These are phyloP conservation scores for Zaprionus lineosus DNA, from an alignment of 2,888 invertebrate species.

Conservation along the genomic window DNA sequence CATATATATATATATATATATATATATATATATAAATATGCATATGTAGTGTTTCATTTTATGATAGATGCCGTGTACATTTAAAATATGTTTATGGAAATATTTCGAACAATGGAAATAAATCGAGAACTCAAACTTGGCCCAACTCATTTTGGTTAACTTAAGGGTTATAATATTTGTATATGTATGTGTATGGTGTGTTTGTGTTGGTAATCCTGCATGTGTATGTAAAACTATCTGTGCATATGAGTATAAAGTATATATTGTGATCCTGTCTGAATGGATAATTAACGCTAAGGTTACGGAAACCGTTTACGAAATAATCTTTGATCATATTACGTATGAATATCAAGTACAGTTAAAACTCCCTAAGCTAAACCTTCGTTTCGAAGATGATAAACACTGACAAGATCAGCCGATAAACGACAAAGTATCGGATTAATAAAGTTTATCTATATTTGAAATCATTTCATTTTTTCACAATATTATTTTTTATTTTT, in stretches of 20 bases:
- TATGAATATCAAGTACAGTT: neutral
- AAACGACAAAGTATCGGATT: too few relatives aligned
- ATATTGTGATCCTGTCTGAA: slow-evolving; percentile 9
- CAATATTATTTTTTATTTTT: too few relatives aligned
- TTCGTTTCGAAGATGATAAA: too few relatives aligned
- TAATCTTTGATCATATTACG: slow-evolving; percentile 19
- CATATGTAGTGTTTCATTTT: slow-evolving; percentile 23
- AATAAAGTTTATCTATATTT: too few relatives aligned
- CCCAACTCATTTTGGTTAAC: neutral
- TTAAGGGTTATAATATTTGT: slow-evolving; percentile 12
- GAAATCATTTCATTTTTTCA: too few relatives aligned
- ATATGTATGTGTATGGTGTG: slow-evolving; percentile 1
- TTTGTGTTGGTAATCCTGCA: slow-evolving; percentile 12
- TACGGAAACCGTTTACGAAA: slow-evolving; percentile 44
- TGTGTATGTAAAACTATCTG: too few relatives aligned
- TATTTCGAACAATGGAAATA: slow-evolving; percentile 21
- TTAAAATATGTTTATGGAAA: neutral
- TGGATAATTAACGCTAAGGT: slow-evolving; percentile 17
- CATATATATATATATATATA: slow-evolving; percentile 17
- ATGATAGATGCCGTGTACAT: slow-evolving; percentile 17
- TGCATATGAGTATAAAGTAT: slow-evolving; percentile 21
- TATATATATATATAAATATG: slow-evolving; percentile 6
- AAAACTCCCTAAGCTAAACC: neutral
- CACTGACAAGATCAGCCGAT: too few relatives aligned
- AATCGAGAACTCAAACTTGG: neutral